phyloP scores from a whole-genome alignment of 1,140 invertebrate genomes.

The Drosophila varians region DNA sequence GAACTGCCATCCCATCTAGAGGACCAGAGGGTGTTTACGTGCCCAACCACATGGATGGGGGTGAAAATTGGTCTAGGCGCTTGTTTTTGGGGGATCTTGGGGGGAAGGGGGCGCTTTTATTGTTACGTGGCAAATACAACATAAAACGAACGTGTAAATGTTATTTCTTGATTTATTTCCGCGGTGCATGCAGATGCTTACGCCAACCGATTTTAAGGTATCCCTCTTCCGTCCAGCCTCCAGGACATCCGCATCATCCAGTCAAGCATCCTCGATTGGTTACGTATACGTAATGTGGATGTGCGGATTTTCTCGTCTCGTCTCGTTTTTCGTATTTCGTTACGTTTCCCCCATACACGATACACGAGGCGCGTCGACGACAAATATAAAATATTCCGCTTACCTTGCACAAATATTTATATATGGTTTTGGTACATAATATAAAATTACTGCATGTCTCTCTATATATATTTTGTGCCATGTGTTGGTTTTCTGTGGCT shows the following conservation, averaged over 20 bases:
- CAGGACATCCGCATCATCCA: slow-evolving; percentile 7
- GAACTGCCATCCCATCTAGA: slow-evolving; percentile 18
- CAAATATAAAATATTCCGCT: slow-evolving; percentile 77
- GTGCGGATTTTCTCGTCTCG: slow-evolving; percentile 30
- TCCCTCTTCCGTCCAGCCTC: slow-evolving; percentile 1
- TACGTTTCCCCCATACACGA: slow-evolving; percentile 17
- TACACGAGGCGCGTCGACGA: slow-evolving; percentile 18
- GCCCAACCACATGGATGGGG: slow-evolving; percentile 7
- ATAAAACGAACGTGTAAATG: slow-evolving; percentile 82
- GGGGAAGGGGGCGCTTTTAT: slow-evolving; percentile 49
- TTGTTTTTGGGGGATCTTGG: not conserved
- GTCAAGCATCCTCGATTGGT: slow-evolving; percentile 27
- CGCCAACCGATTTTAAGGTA: slow-evolving; percentile 67
- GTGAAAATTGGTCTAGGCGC: slow-evolving; percentile 64
- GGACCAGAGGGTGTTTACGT: slow-evolving; percentile 43
- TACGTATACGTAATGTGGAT: slow-evolving; percentile 36
- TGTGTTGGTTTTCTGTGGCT: slow-evolving; percentile 19
- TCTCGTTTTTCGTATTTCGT: too few relatives aligned
- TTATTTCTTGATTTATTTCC: slow-evolving; percentile 82
- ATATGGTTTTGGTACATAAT: slow-evolving; percentile 59
- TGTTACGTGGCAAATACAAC: slow-evolving; percentile 81
- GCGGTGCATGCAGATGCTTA: slow-evolving; percentile 80
- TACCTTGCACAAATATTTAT: slow-evolving; percentile 81
- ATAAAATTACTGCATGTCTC: slow-evolving; percentile 71
- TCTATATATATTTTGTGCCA: slow-evolving; percentile 7